phyloP scores from a whole-genome alignment of 1,140 invertebrate genomes.

The Drosophila lacteicornis region DNA sequence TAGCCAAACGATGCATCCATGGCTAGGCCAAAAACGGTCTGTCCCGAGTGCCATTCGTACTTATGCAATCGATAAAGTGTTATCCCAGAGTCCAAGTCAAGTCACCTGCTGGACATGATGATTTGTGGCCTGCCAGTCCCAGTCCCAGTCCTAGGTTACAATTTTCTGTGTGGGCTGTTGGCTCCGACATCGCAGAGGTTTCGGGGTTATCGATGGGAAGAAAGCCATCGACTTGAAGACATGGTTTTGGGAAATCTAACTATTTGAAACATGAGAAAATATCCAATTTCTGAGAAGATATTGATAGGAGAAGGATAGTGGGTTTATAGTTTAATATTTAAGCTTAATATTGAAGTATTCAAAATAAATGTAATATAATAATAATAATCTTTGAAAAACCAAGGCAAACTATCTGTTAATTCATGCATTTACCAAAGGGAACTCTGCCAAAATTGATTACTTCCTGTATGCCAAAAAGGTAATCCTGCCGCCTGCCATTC shows the following conservation, averaged over 20 bases:
- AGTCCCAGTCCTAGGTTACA: conserved; percentile 17
- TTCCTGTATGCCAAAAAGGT: conserved; percentile 17
- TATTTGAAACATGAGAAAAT: not conserved
- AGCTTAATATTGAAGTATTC: too few relatives aligned
- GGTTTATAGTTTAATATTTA: too few relatives aligned
- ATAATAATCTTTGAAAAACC: not conserved
- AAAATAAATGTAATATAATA: not conserved
- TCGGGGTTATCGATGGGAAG: conserved; percentile 19
- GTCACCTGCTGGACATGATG: conserved; percentile 49
- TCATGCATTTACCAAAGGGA: not conserved
- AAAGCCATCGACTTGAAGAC: not conserved
- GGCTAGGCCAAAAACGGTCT: conserved; percentile 6
- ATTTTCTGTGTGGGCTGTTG: conserved; percentile 45
- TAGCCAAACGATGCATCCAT: conserved; percentile 11
- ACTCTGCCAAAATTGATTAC: conserved; percentile 11
- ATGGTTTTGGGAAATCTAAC: not conserved
- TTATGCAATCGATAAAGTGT: conserved; percentile 48
- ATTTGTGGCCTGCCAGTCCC: conserved; percentile 34
- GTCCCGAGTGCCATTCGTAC: conserved; percentile 5
- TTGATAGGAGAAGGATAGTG: too few relatives aligned
- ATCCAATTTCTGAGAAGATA: too few relatives aligned
- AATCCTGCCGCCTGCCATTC: conserved; percentile 13
- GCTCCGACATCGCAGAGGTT: conserved; percentile 17
- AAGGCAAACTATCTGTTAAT: too few relatives aligned
- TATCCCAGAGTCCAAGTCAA: conserved; percentile 31